These are phyloP conservation scores for Synodontis membranacea DNA, from an alignment of 2,113 vertebrate genomes.

Conservation along the genomic window DNA sequence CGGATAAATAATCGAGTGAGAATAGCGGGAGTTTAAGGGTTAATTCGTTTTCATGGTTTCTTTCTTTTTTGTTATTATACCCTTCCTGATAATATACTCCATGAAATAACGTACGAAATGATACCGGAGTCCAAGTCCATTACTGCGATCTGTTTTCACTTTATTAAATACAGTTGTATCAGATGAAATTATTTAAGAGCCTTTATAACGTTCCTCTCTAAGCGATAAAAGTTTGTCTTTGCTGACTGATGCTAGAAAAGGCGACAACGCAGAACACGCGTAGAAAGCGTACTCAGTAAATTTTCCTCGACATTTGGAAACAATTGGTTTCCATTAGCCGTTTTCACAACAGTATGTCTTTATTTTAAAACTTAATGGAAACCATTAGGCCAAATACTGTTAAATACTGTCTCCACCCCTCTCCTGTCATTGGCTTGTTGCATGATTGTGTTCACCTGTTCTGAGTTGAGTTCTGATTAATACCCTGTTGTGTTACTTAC, in stretches of 20 bases:
- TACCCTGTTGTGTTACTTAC: not conserved
- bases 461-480: not conserved
- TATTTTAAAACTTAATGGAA: not conserved
- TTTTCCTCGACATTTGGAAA: not conserved
- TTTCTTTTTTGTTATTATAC: not conserved
- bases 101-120: too few relatives aligned
- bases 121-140: not conserved
- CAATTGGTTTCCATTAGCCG: not conserved
- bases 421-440: not conserved
- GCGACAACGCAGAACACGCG: not conserved
- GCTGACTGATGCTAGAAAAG: not conserved
- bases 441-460: not conserved
- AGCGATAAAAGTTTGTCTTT: not conserved
- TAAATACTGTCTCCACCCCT: too few relatives aligned
- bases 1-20: not conserved
- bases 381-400: not conserved
- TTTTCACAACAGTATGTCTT: not conserved
- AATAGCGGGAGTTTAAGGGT: not conserved
- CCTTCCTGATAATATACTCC: not conserved
- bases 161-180: too few relatives aligned
- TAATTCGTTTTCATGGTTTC: not conserved
- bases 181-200: not conserved
- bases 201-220: too few relatives aligned
- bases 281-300: not conserved
- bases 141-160: not conserved